These are phyloP conservation scores for Dasypolia templi DNA, from an alignment of 2,888 invertebrate genomes.

Conservation along the genomic window DNA sequence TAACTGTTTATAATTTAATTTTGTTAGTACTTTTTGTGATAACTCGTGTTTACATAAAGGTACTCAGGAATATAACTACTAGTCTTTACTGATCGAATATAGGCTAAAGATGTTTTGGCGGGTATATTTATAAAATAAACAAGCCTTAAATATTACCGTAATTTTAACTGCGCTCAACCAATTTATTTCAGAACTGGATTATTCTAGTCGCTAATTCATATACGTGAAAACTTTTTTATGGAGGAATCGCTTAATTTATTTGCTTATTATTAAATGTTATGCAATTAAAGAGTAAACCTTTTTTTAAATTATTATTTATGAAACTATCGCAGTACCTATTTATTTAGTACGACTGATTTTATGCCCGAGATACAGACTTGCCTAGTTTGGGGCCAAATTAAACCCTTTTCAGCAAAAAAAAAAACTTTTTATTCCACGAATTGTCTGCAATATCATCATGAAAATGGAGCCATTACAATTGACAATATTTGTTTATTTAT, in stretches of 20 bases:
- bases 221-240: neutral
- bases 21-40: neutral
- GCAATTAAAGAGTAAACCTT: no score
- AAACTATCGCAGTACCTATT: neutral
- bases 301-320: neutral
- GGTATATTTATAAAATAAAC: neutral
- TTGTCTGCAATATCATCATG: neutral
- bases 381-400: no score
- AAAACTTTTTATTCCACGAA: conserved; percentile 6
- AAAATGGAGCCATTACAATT: neutral
- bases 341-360: neutral
- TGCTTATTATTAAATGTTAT: neutral
- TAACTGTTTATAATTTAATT: neutral
- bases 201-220: neutral
- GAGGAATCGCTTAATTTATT: neutral
- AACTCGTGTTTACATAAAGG: neutral
- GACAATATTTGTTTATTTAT: neutral
- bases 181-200: neutral
- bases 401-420: no score
- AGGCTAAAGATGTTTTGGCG: neutral
- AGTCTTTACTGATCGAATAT: neutral
- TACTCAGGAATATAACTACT: neutral
- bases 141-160: neutral
- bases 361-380: no score
- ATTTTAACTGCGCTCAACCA: no score